Base-by-base conservation (phyloP, 2,888 invertebrate species). In the Pollenia angustigena region DNA sequence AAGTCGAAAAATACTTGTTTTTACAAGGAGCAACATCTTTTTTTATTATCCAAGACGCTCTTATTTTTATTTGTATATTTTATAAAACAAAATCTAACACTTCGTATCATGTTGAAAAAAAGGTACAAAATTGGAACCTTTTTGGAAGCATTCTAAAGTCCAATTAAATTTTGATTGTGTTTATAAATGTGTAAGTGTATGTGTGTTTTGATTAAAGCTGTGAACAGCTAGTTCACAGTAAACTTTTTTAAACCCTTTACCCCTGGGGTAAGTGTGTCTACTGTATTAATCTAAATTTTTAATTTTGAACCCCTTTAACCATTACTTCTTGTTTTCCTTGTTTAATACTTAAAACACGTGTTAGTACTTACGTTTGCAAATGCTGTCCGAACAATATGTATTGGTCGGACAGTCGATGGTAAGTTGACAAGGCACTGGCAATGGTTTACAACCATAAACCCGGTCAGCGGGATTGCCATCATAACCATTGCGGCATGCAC, bases 341-440 rank as follows among this genome's bases (percentile, higher is more conserved):
- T 81, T 64, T 46, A 74, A 42, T 6, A 75, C 44, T 69, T 60
- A 66, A 58, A 54, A 48, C 56, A 71, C 10, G 48, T 83, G 85
- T 91, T 90, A 90, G 89, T 91, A 94, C 95, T 95, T 95, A 97
- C 97, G 96, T 95, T 96, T 96, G 92, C 98, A 98, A 85, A 96
- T 94, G 89, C 95, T 95, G 89, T 96, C 96, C 90, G 97, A 96
- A 90, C 98, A 98, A 91, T 97, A 97, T 60, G 97, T 96, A 91
- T 97, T 96, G 81, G 95, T 93, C 60, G 96, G 95, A 92, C 98
- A 98, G 90, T 97, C 97, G 32, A 94, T 93, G 90, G 96, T 96
- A 85, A 95, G 94, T 83, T 94, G 94, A 91, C 98, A 98, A 81
- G 95, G 94, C 80, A 96, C 94, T 90, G 97, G 96, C 92, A 95